A percentile compares a stretch with the other conserved stretches of the same genome.
Conservation (phyloP, 2,797 vertebrate species). For the Luscinia luscinia region DNA sequence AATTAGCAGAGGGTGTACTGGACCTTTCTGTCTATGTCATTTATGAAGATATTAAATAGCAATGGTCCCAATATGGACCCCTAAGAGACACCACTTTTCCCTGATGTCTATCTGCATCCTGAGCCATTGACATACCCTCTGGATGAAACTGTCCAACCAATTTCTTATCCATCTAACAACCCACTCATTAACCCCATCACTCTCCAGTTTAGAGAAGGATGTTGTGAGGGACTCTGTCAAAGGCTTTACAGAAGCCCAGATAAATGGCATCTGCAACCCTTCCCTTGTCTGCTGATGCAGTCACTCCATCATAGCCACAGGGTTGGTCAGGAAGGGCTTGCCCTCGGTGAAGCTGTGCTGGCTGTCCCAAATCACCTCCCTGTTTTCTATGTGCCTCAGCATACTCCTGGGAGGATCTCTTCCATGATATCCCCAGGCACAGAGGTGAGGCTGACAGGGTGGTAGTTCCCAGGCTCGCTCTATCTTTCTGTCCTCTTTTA, state of each 20-base stretch:
- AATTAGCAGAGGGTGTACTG: neutral
- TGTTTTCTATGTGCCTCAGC: neutral
- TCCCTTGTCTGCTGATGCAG: neutral
- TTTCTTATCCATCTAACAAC: neutral
- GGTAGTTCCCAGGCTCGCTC: neutral
- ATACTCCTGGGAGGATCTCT: neutral
- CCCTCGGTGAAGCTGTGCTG: neutral
- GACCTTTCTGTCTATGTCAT: neutral
- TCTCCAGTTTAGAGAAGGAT: neutral
- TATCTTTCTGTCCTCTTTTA: neutral
- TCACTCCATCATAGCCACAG: fast-evolving
- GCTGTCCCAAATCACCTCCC: neutral
- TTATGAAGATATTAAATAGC: neutral
- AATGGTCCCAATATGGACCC: fast-evolving
- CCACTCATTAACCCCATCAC: neutral
- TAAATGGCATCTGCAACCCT: neutral
- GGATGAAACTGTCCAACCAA: too few species aligned
- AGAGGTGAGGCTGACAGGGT: neutral
- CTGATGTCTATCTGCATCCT: neutral
- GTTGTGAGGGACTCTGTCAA: neutral
- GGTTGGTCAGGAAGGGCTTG: neutral
- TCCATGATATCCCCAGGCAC: too few species aligned
- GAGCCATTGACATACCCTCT: neutral
- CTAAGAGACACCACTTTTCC: too few species aligned
- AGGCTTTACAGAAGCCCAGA: neutral